These are phyloP conservation scores for Nymphalis urticae DNA, from an alignment of 2,888 invertebrate species.

Conservation along the genomic window DNA sequence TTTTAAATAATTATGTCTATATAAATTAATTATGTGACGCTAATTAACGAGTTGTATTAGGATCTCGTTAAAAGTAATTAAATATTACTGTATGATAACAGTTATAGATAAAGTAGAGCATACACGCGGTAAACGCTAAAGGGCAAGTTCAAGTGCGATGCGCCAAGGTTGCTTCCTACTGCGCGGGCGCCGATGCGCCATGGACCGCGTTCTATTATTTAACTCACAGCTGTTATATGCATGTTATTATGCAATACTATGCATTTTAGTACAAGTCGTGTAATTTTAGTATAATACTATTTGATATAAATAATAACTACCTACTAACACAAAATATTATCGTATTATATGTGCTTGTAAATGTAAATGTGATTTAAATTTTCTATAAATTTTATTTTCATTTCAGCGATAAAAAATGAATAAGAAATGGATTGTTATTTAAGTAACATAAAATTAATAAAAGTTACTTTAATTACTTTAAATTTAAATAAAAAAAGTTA, in stretches of 20 bases:
- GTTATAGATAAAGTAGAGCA: conserved; percentile 30
- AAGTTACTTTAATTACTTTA: too few species aligned
- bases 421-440: too few species aligned
- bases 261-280: not conserved
- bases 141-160: conserved; percentile 75
- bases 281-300: not conserved
- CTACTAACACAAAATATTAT: not conserved
- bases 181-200: conserved; percentile 48
- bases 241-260: conserved; percentile 18
- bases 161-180: conserved; percentile 72
- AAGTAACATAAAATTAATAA: too few species aligned
- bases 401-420: too few species aligned
- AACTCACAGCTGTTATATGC: conserved; percentile 34
- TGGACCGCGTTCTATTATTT: conserved; percentile 30
- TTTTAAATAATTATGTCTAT: too few species aligned
- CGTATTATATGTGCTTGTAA: too few species aligned
- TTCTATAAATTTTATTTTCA: too few species aligned
- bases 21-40: not conserved
- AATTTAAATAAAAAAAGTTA: too few species aligned
- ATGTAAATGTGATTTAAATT: too few species aligned
- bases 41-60: conserved; percentile 1
- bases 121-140: conserved; percentile 41
- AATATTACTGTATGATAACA: conserved; percentile 30
- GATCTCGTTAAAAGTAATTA: conserved; percentile 18
- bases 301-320: too few species aligned